Evolutionary conservation across 2,888 invertebrate genomes (phyloP), one percentile per base, ranked within the genome.

Genomic region (Euzophera pinguis): DNA sequence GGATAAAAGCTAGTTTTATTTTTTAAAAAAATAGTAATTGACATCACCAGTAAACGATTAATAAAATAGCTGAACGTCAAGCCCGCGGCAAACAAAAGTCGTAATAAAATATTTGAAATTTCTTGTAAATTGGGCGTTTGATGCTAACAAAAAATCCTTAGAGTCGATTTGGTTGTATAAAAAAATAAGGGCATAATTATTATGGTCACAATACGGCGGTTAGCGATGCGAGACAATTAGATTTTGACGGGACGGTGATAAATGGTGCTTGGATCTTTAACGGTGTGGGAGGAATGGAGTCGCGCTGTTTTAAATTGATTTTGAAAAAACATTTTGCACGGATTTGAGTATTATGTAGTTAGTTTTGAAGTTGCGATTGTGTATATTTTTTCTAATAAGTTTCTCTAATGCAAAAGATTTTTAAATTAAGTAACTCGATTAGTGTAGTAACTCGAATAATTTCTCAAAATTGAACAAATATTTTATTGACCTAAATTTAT

Each of bases 191-290:
- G 79, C 75, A 73, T 89, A 88, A 90, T 90, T 87, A 89, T 74
- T 87, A 89, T 74, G 84, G 82, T 84, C 86, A 89, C 88, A 84
- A 85, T 80, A 78, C 78, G 67, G 75, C 77, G 83, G 88, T 86
- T 84, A 82, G 82, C 79, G 79, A 81, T 75, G 80, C 81, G 80
- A 86, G 88, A 89, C 90, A 89, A 90, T 90, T 90, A 90, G 85
- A 84, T 84, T 89, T 87, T 90, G 89, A 90, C 89, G 81, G 86
- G 75, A 72, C 75, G 63, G 75, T 90, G 89, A 90, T 90, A 88
- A 88, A 90, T 89, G 84, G 82, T 78, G 73, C 80, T 70, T 77
- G 73, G 74, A 73, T 73, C 68, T 73, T 64, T 69, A 64, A 61
- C 61, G 64, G 67, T 65, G 64, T 59, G 55, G 67, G 73, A 75